A percentile compares a stretch with the other conserved stretches of the same genome.
Evolutionary conservation across 2,888 invertebrate species (phyloP).

Genomic region (Thelaira solivaga): DNA sequence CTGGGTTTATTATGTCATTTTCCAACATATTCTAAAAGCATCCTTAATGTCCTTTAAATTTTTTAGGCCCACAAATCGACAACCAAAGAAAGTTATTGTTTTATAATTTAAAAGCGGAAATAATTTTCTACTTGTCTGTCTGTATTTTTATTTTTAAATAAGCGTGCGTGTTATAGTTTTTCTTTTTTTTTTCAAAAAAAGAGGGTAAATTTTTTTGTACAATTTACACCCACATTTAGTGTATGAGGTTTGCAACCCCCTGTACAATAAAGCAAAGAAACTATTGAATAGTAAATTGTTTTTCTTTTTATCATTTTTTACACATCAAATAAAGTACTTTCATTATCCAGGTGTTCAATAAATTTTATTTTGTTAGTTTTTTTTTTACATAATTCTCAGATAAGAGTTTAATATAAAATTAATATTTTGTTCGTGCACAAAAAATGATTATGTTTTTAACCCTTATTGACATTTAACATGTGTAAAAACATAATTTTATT

Average conservation of each 20-base stretch:
- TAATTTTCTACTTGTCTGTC: constrained; percentile 52
- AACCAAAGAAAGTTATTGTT: constrained; percentile 3
- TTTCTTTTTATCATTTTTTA: constrained; percentile 14
- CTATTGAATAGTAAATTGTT: not conserved
- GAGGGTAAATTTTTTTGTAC: constrained; percentile 43
- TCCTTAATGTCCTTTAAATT: constrained; percentile 21
- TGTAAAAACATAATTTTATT: constrained; percentile 55
- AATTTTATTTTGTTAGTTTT: constrained; percentile 34
- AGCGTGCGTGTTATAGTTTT: constrained; percentile 22
- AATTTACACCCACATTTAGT: constrained; percentile 44
- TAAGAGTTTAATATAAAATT: constrained; percentile 56
- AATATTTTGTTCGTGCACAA: constrained; percentile 24
- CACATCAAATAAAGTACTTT: constrained; percentile 11
- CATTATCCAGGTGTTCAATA: constrained; percentile 62
- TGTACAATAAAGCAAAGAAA: not conserved
- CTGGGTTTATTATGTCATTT: not conserved
- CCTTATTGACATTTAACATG: constrained; percentile 63
- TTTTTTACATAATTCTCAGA: constrained; percentile 39
- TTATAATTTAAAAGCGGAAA: constrained; percentile 50
- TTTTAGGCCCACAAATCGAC: not conserved
- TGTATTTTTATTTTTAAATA: not conserved
- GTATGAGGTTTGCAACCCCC: not conserved
- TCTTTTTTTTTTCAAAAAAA: constrained; percentile 13
- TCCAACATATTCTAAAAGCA: constrained; percentile 3
- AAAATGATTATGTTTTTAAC: constrained; percentile 57